Conservation (phyloP, 2,888 invertebrate genomes). For the Leptothorax acervorum region DNA sequence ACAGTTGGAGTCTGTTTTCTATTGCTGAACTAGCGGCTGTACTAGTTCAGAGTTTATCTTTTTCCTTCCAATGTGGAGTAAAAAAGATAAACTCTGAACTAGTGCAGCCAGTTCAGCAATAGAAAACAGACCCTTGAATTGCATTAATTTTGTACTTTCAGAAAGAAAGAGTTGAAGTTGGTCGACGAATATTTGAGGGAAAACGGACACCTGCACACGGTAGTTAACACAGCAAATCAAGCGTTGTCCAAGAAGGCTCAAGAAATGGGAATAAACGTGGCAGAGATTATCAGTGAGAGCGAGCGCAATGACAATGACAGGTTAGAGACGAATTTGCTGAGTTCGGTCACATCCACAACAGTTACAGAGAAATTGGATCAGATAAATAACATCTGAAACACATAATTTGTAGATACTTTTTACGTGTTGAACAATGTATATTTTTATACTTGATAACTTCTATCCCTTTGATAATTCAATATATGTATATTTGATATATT, state of each 20-base stretch:
- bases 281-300: slow-evolving; percentile 24
- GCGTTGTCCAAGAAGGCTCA: slow-evolving; percentile 56
- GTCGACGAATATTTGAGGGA: slow-evolving; percentile 71
- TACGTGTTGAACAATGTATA: neutral
- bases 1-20: neutral
- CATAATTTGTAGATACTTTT: neutral
- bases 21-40: too few relatives aligned
- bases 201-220: slow-evolving; percentile 67
- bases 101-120: too few relatives aligned
- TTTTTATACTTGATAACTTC: neutral
- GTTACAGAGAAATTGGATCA: slow-evolving; percentile 23
- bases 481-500: neutral
- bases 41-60: too few relatives aligned
- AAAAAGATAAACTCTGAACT: too few relatives aligned
- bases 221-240: slow-evolving; percentile 66
- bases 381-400: neutral
- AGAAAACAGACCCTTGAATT: neutral
- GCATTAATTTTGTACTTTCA: slow-evolving; percentile 53
- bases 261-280: slow-evolving; percentile 60
- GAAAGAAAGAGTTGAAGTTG: slow-evolving; percentile 72
- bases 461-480: neutral
- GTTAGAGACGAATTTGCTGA: neutral
- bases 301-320: neutral
- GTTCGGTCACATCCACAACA: neutral
- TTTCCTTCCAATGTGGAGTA: too few relatives aligned